These are phyloP conservation scores for Piaya cayana DNA, from an alignment of 2,113 vertebrate species.

Conservation along the genomic window DNA sequence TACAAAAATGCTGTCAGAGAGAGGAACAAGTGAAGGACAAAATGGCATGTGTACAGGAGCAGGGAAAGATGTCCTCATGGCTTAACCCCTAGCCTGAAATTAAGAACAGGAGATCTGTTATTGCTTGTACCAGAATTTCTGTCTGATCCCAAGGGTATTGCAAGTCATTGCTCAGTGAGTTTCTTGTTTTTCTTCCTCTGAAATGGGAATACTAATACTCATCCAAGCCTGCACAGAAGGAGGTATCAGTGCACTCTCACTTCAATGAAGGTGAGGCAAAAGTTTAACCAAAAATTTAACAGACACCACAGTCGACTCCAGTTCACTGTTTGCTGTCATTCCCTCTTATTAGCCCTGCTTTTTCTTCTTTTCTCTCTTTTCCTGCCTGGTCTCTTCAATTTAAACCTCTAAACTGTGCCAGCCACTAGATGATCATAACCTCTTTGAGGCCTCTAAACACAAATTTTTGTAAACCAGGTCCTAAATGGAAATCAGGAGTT, in stretches of 20 bases:
- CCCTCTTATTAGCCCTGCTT: neutral
- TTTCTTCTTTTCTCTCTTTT: neutral
- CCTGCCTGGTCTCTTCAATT: neutral
- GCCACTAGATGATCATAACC: neutral
- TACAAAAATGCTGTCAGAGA: neutral
- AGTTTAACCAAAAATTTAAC: neutral
- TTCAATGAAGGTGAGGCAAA: neutral
- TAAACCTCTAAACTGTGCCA: neutral
- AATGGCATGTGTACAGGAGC: neutral
- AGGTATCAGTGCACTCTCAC: too few species aligned
- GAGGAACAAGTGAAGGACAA: neutral
- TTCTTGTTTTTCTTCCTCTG: neutral
- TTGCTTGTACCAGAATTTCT: neutral
- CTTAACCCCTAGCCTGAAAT: neutral
- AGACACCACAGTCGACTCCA: neutral
- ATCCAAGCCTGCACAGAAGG: neutral
- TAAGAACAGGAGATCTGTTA: neutral
- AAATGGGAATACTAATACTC: neutral
- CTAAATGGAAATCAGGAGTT: slow-evolving; percentile 7
- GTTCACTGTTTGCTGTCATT: neutral
- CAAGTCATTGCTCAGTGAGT: neutral
- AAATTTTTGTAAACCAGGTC: neutral
- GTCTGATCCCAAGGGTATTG: neutral
- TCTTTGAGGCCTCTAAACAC: neutral
- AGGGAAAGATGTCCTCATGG: neutral